These are phyloP conservation scores for Caenorhabditis becei DNA, from an alignment of 2,888 invertebrate species.

Conservation along the genomic window DNA sequence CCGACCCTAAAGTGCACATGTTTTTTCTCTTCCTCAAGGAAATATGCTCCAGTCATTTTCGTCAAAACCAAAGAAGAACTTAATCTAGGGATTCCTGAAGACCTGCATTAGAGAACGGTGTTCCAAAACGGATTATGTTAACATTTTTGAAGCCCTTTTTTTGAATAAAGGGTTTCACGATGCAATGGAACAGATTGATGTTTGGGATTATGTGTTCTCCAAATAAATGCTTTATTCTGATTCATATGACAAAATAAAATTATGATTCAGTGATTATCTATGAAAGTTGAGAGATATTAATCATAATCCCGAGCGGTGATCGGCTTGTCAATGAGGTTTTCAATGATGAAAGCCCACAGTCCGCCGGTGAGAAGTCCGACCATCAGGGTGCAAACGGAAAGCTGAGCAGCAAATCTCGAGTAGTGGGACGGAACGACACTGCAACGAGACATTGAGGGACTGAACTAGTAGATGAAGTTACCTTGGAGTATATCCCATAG, in stretches of 20 bases:
- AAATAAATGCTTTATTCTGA: background rate
- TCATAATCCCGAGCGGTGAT: background rate
- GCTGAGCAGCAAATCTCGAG: constrained; percentile 68
- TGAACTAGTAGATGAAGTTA: background rate
- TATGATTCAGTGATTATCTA: background rate
- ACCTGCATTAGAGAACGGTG: no score
- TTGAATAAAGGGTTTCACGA: no score
- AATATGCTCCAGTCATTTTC: background rate
- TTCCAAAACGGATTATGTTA: no score
- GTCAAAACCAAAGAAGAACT: background rate
- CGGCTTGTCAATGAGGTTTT: constrained; percentile 39
- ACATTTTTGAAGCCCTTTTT: no score
- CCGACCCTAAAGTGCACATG: background rate
- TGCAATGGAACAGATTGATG: background rate
- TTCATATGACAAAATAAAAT: background rate
- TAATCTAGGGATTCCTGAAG: no score
- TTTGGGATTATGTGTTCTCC: no score
- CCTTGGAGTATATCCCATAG: constrained; percentile 93
- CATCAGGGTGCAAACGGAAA: constrained; percentile 71
- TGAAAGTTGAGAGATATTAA: constrained; percentile 1
- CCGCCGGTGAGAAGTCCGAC: constrained; percentile 65
- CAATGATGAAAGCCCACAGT: constrained; percentile 44
- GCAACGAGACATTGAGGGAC: constrained; percentile 19
- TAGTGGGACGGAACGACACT: constrained; percentile 63
- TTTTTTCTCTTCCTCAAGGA: background rate